Percentiles rank a stretch among this genome's conserved stretches.
Conservation (phyloP, 2,888 invertebrate genomes). For the Aquatica leii region DNA sequence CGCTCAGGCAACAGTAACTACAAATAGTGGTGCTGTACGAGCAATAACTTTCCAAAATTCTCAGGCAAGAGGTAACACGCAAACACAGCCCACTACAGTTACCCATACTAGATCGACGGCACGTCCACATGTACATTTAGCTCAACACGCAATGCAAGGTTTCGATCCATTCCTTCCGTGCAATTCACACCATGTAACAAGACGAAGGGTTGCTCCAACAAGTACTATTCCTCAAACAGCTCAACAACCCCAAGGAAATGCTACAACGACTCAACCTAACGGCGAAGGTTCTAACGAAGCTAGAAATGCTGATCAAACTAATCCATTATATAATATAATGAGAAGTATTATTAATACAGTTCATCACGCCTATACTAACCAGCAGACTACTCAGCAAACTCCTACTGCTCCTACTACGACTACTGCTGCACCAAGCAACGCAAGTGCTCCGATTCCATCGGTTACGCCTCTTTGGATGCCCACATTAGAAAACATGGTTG, state of each 20-base stretch:
- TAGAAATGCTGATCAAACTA: slow-evolving; percentile 12
- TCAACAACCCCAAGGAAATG: slow-evolving; percentile 5
- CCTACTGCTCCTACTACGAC: slow-evolving; percentile 4
- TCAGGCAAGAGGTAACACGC: slow-evolving; percentile 68
- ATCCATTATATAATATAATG: slow-evolving; percentile 47
- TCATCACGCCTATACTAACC: slow-evolving; percentile 40
- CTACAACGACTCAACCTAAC: background rate
- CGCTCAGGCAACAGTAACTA: slow-evolving; percentile 19
- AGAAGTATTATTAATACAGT: slow-evolving; percentile 48
- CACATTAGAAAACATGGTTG: slow-evolving; percentile 46
- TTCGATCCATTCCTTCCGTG: slow-evolving; percentile 76
- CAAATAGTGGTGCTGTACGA: slow-evolving; percentile 42
- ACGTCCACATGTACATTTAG: slow-evolving; percentile 73
- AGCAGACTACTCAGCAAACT: slow-evolving; percentile 5
- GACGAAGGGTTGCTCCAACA: slow-evolving; percentile 28
- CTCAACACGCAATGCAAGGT: slow-evolving; percentile 66
- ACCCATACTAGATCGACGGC: slow-evolving; percentile 73
- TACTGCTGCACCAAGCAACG: background rate
- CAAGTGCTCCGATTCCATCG: slow-evolving; percentile 21
- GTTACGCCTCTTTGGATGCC: slow-evolving; percentile 30
- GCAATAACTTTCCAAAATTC: slow-evolving; percentile 57
- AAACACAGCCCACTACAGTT: slow-evolving; percentile 75
- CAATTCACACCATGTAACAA: slow-evolving; percentile 73
- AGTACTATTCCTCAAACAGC: background rate
- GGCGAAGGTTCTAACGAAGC: slow-evolving; percentile 15